These are phyloP conservation scores for Paracyclopina nana DNA, from an alignment of 1,140 invertebrate species.

Conservation along the genomic window DNA sequence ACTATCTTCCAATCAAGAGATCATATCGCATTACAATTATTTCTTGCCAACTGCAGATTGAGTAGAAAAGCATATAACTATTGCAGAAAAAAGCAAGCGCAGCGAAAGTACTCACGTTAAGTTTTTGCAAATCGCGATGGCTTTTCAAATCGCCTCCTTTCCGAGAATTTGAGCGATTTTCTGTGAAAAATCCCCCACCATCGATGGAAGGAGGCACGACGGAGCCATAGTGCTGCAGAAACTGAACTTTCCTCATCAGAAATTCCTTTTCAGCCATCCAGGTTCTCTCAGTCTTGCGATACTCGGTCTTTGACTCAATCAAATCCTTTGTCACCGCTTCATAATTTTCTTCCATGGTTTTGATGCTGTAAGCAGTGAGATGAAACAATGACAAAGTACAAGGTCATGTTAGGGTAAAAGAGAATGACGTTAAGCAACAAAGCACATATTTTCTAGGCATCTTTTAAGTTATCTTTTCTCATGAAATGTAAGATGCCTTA, in stretches of 20 bases:
- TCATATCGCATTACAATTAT: too few relatives aligned
- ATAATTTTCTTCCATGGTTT: background rate
- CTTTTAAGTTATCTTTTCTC: too few relatives aligned
- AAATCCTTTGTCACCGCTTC: background rate
- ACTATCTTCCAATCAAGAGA: too few relatives aligned
- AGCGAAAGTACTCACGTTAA: background rate
- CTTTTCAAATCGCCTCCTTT: background rate
- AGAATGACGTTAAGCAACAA: too few relatives aligned
- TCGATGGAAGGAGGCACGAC: background rate
- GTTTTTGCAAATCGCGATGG: background rate
- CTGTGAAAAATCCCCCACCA: background rate
- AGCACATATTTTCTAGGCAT: too few relatives aligned
- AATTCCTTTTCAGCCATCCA: background rate
- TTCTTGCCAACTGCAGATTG: too few relatives aligned
- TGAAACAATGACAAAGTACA: background rate
- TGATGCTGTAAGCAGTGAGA: background rate
- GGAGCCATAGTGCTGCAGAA: slow-evolving; percentile 1
- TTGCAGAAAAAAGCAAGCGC: background rate
- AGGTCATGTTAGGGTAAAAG: too few relatives aligned
- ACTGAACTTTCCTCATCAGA: background rate
- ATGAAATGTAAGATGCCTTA: background rate
- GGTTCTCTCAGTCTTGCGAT: background rate
- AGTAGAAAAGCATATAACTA: background rate
- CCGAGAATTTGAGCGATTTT: background rate
- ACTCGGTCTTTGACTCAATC: background rate